These are phyloP conservation scores for Hydrophis major DNA, from an alignment of 2,797 vertebrate species.

Conservation along the genomic window DNA sequence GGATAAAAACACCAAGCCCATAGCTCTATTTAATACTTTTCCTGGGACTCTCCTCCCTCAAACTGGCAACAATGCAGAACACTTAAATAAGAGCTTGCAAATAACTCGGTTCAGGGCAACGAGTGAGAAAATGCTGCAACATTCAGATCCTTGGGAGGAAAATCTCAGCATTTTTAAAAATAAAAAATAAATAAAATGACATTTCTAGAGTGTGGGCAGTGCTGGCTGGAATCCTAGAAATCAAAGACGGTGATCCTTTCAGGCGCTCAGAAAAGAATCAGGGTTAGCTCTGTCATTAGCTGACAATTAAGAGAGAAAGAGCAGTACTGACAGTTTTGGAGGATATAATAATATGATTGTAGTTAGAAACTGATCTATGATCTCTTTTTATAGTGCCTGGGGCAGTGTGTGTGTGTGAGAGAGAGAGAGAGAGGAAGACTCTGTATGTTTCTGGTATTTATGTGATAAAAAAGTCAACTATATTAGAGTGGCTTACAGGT, in stretches of 20 bases:
- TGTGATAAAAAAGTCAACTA: background rate
- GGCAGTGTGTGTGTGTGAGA: background rate
- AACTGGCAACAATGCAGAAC: background rate
- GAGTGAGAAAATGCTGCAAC: background rate
- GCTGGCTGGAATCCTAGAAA: background rate
- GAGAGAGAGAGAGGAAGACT: background rate
- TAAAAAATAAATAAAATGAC: background rate
- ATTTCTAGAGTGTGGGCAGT: background rate
- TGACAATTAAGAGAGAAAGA: background rate
- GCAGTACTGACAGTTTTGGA: background rate
- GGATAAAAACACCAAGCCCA: background rate
- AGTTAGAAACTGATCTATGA: background rate
- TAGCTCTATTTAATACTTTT: background rate
- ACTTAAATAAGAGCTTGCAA: background rate
- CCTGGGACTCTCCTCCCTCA: background rate
- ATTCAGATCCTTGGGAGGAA: background rate
- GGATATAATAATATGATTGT: background rate
- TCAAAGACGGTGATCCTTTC: background rate
- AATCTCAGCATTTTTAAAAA: background rate
- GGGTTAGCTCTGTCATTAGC: background rate
- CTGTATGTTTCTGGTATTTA: background rate
- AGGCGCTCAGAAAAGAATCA: background rate
- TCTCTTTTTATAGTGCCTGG: background rate
- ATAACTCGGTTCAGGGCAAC: background rate
- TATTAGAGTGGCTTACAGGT: background rate